Conservation (phyloP, 64 coral and sea anemone species). For the Stichodactyla helianthus region DNA sequence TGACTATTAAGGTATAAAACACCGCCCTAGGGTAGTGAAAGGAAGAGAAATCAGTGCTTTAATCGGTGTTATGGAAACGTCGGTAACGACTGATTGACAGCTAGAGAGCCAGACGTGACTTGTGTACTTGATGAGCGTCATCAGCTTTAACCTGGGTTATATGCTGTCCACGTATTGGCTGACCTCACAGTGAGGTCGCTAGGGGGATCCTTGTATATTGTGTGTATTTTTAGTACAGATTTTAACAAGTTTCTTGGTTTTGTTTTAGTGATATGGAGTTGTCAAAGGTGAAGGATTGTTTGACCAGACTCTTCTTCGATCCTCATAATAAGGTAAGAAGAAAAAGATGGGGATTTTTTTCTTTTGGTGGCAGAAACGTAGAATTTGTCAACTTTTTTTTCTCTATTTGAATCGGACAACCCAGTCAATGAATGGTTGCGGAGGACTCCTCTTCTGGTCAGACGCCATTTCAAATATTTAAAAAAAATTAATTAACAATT, state of each 20-base stretch:
- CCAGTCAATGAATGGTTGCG: no score
- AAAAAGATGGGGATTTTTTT: not conserved
- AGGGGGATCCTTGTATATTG: not conserved
- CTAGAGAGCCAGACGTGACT: not conserved
- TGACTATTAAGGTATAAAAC: no score
- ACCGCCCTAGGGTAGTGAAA: no score
- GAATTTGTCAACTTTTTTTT: not conserved
- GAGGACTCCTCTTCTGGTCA: no score
- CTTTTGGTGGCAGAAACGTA: not conserved
- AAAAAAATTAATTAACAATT: no score
- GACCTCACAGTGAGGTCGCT: not conserved
- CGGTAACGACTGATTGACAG: not conserved
- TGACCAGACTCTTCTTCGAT: conserved; percentile 92
- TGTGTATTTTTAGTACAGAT: not conserved
- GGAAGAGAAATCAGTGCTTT: no score
- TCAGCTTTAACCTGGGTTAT: not conserved
- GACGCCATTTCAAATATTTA: no score
- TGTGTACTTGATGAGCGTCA: not conserved
- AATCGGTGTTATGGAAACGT: no score
- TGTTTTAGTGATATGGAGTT: conserved; percentile 52
- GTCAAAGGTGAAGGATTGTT: conserved; percentile 75
- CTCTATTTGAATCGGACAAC: not conserved
- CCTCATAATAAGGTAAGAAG: conserved; percentile 89
- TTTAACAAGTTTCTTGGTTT: not conserved
- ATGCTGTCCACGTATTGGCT: not conserved